Percentiles rank a stretch among this genome's conserved stretches.
These are phyloP conservation scores for Hydrocynus forskahlii DNA, from an alignment of 2,797 vertebrate genomes.

Conservation along the genomic window DNA sequence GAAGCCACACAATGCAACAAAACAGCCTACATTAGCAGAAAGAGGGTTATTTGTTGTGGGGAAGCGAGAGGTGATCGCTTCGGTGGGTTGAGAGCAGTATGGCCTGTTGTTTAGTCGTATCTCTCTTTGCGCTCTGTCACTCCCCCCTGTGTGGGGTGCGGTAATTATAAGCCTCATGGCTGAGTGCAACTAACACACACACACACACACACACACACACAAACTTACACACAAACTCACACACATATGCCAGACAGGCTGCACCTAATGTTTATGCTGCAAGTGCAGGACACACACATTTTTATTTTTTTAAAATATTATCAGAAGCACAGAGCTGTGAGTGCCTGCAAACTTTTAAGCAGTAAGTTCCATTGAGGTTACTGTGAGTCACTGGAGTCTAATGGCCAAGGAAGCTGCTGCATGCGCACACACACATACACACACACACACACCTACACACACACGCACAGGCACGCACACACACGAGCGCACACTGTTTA, in stretches of 20 bases:
- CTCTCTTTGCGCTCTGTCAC: constrained; percentile 42
- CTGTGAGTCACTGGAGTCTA: not conserved
- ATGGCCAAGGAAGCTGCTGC: not conserved
- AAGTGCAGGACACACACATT: not conserved
- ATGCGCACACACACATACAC: not conserved
- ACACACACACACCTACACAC: not conserved
- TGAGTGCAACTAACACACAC: constrained; percentile 22
- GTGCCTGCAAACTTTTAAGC: not conserved
- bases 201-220: not conserved
- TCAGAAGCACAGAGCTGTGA: not conserved
- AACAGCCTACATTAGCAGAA: constrained; percentile 20
- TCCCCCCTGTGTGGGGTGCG: constrained; percentile 26
- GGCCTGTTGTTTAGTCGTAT: constrained; percentile 30
- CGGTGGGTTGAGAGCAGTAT: constrained; percentile 21
- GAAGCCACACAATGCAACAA: constrained; percentile 1
- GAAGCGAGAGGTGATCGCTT: constrained; percentile 19
- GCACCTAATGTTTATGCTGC: constrained; percentile 13
- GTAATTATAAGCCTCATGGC: constrained; percentile 53
- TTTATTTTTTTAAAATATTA: not conserved
- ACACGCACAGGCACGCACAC: too few species aligned
- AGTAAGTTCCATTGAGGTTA: not conserved
- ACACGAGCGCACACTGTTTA: too few species aligned
- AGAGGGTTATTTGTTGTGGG: constrained; percentile 34
- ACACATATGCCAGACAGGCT: not conserved
- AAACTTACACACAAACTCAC: not conserved